Evolutionary conservation across 2,797 vertebrate species (phyloP), one percentile per base, ranked within the genome.

Genomic region (Streptopelia turtur): DNA sequence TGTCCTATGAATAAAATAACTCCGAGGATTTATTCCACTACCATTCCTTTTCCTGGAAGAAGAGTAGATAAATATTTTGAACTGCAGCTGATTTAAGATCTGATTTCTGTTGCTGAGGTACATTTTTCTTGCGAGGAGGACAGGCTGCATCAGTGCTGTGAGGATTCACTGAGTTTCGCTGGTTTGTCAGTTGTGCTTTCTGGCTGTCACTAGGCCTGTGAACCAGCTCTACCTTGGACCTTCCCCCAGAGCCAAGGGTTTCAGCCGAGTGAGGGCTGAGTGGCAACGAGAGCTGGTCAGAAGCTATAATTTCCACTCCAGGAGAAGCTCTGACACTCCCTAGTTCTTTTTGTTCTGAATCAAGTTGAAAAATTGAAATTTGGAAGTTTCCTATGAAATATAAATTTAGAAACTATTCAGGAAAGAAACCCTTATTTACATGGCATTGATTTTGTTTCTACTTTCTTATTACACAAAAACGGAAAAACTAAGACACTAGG

Each of bases 91-190:
- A 93, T 95, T 96, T 85, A 90, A 84, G 83, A 55, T 85, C 71
- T 90, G 56, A 66, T 96, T 97, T 93, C 81, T 92, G 75, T 84
- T 87, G 53, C 75, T 92, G 93, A 96, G 83, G 93, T 95, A 85
- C 61, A 69, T 92, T 97, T 94, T 93, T 88, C 90, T 85, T 77
- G 41, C 53, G 47, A 9, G 3, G 50, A 93, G 60, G 60, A 57
- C 53, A 83, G 75, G 35, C 65, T 93, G 56, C 83, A 85, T 85
- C 71, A 80, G 87, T 89, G 60, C 60, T 0, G 0, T 43, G 75
- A 47, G 75, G 90, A 95, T 80, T 89, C 94, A 83, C 10, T 6
- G 57, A 50, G 25, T 71, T 92, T 82, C 10, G 47, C 43, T 45
- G 30, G 23, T 89, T 85, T 95, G 75, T 71, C 53, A 50, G 45